Evolutionary conservation across 2,888 invertebrate species (phyloP).

Genomic region (Marasmarcha lunaedactyla): DNA sequence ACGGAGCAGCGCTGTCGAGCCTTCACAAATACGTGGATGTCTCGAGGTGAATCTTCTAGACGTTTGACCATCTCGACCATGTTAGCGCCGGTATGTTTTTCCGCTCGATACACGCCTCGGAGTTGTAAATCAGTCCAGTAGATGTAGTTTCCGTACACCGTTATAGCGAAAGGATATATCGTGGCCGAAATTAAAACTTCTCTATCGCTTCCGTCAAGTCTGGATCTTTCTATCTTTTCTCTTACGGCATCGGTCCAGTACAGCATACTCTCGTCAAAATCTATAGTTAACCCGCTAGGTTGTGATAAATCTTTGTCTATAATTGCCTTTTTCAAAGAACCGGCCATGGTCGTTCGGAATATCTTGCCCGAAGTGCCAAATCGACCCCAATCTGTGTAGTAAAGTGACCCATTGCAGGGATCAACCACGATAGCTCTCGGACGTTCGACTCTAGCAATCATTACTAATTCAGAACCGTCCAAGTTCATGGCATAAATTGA

Average conservation of each 20-base stretch:
- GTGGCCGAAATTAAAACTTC: constrained; percentile 89
- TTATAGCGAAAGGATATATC: constrained; percentile 95
- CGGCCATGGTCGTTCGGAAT: constrained; percentile 95
- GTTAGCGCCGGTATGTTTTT: constrained; percentile 96
- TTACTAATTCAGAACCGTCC: constrained; percentile 87
- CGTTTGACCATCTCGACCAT: constrained; percentile 95
- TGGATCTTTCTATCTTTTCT: constrained; percentile 94
- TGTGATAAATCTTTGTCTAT: constrained; percentile 92
- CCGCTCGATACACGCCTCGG: constrained; percentile 94
- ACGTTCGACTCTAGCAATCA: constrained; percentile 92
- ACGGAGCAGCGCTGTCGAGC: constrained; percentile 82
- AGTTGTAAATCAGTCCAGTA: constrained; percentile 97
- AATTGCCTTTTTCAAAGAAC: constrained; percentile 88
- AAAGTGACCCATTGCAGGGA: constrained; percentile 95
- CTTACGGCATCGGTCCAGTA: constrained; percentile 98
- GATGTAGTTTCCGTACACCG: constrained; percentile 89
- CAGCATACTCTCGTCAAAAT: constrained; percentile 91
- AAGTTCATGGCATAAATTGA: constrained; percentile 95
- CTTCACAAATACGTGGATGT: constrained; percentile 88
- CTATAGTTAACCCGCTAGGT: constrained; percentile 95
- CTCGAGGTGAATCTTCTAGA: constrained; percentile 91
- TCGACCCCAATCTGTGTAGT: constrained; percentile 96
- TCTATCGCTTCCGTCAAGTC: constrained; percentile 87
- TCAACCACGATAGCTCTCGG: constrained; percentile 96
- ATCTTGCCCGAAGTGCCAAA: constrained; percentile 95